Evolutionary conservation across 1,140 invertebrate genomes (phyloP).

Genomic region (Cydia splendana): DNA sequence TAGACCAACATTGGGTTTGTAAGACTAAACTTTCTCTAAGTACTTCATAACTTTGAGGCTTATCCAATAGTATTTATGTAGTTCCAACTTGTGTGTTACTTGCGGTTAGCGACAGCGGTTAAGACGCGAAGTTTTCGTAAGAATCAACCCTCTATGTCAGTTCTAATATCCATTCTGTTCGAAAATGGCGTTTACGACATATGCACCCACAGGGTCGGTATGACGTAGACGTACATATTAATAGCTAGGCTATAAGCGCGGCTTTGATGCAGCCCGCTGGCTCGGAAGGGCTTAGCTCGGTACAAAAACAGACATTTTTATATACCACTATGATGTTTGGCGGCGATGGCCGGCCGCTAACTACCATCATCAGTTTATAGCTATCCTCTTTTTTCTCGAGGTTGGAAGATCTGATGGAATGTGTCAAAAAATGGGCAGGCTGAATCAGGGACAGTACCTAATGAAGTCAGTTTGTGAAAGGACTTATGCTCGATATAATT

Average conservation of each 20-base stretch:
- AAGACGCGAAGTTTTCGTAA: too few relatives aligned
- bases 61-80: too few relatives aligned
- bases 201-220: not conserved
- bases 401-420: not conserved
- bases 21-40: too few relatives aligned
- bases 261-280: constrained; percentile 12
- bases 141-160: too few relatives aligned
- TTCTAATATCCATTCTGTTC: not conserved
- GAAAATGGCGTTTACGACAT: constrained; percentile 3
- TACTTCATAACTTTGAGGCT: too few relatives aligned
- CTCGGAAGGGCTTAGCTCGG: not conserved
- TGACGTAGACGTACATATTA: constrained; percentile 6
- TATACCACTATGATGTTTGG: constrained; percentile 17
- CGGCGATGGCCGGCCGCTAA: not conserved
- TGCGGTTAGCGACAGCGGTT: too few relatives aligned
- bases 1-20: too few relatives aligned
- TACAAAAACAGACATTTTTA: constrained; percentile 17
- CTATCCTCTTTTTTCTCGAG: not conserved
- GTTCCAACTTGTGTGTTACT: too few relatives aligned
- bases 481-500: too few relatives aligned
- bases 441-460: too few relatives aligned
- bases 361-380: not conserved
- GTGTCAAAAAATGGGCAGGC: too few relatives aligned
- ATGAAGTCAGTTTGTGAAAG: too few relatives aligned
- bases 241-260: constrained; percentile 16